Evolutionary conservation across 2,888 invertebrate genomes (phyloP), one percentile per base, ranked within the genome.

Genomic region (Dasypogon diadema): DNA sequence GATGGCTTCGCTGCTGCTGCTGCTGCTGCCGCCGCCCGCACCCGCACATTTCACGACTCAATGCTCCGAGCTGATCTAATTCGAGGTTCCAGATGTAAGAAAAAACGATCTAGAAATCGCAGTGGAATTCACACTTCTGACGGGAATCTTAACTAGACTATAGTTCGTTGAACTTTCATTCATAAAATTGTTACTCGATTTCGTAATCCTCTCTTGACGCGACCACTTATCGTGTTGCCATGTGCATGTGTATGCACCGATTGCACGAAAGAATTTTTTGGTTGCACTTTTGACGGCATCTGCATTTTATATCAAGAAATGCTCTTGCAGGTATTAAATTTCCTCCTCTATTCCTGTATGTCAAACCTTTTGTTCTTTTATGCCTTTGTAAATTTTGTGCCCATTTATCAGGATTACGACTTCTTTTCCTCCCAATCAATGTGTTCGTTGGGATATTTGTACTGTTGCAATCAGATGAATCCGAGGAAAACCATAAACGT

Each of bases 161-260:
- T 58, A 80, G 83, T 83, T 82, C 83, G 81, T 80, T 80, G 82
- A 83, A 82, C 82, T 81, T 82, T 83, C 83, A 83, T 83, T 83
- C 83, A 83, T 83, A 82, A 83, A 83, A 82, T 82, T 77, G 80
- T 80, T 81, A 82, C 81, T 81, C 82, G 80, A 80, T 80, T 81
- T 80, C 81, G 79, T 81, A 80, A 80, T 80, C 30, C 54, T 30
- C 70, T 51, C 54, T 70, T 54, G 26, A 26, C 54, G 54, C 51
- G 70, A 54, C 70, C 54, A 18, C 21, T 70, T 70, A 54, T n/a
- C n/a, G n/a, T 70, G 54, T 70, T 54, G 54, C 70, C 18, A 54
- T 70, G 70, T 70, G 70, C 70, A 70, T 54, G 30, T 68, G 68
- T 54, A 56, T 70, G 70, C 70, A 70, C 51, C 14, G 6, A 14